Evolutionary conservation across 2,888 invertebrate genomes (phyloP), one percentile per base, ranked within the genome.

Genomic region (Omphaloscelis lunosa): DNA sequence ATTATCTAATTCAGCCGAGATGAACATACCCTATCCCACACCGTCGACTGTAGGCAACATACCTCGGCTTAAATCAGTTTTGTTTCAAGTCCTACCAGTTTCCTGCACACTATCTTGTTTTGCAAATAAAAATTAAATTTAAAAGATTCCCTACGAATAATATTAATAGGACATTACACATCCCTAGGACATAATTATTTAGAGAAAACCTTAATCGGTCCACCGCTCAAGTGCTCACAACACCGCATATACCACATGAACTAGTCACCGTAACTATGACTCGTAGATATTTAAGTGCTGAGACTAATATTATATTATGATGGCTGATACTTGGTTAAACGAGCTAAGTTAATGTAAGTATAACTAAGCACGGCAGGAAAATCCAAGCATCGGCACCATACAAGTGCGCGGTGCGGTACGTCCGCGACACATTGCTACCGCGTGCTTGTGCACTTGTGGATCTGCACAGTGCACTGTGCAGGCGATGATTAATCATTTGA

Each of bases 1-100:
- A 61, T 71, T 65, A 72, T 48, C 69, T 72, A 27, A 81, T 74
- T 66, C 61, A n/a, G 29, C 27, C 39, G 29, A 56, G 48, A 72
- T 61, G 51, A 71, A 61, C 56, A 71, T 59, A 27, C 79, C 56
- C n/a, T 17, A 62, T 20, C 23, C 34, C 62, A 34, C 56, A 45
- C 62, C 56, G 58, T 51, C 51, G 20, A n/a, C 11, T 17, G 23
- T 12, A 59, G 39, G 7, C 51, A 39, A 48, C 23, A 58, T 8
- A 62, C 65, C 29, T 41, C n/a, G 17, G 8, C 48, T 29, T 29
- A 1, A 59, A 58, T 63, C 51, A 56, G 27, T n/a, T 45, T 75
- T 70, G 59, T 59, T 48, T 39, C 11, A 39, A 72, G 20, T 45
- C 17, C 63, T 23, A 27, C 17, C 39, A 41, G 7, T 20, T n/a